Evolutionary conservation across 2,797 vertebrate genomes (phyloP), one percentile per base, ranked within the genome.

Genomic region (Pseudochromis fuscus): DNA sequence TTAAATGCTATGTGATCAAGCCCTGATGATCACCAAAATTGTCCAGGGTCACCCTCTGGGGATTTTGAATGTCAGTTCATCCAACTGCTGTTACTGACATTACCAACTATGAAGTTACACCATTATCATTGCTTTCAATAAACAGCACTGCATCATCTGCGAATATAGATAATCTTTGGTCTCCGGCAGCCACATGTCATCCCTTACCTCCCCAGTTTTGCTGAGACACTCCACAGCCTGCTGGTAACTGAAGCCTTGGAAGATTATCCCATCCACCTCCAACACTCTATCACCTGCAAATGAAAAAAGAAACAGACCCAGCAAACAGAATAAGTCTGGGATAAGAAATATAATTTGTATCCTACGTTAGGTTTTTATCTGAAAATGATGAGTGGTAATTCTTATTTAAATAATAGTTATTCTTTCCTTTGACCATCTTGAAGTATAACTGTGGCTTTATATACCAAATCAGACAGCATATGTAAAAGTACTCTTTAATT

Each of bases 141-240:
- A 53, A 67, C 0, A 49, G 21, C 18, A 12, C 5, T 42, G 21
- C 11, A 50, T 55, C 37, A n/a, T 27, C 58, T 42, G 31, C 13
- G 9, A 18, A 46, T 37, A 31, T 4, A 27, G 12, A 38, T 33
- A 16, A 65, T 30, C 1, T 12, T 7, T 18, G 30, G 11, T 23
- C 4, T 75, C 15, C 31, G 13, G 24, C 46, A 30, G 11, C 55
- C 4, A 6, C 11, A 40, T 31, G 4, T 25, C 1, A 0, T 23
- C 15, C 70, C 85, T 88, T 82, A 96, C 96, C 95, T 96, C 92
- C 31, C 90, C 92, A 11, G 95, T 95, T 72, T 93, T 95, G 76
- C 93, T 93, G 52, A 97, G 92, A 66, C 85, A 90, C 53, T 95
- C 95, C 85, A 96, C 95, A 23, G 95, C 96, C 79, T 96, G 95